Percentiles rank a stretch among this genome's conserved stretches.
phyloP scores from a whole-genome alignment of 1,140 invertebrate genomes.

The Ceratosolen fusciceps region DNA sequence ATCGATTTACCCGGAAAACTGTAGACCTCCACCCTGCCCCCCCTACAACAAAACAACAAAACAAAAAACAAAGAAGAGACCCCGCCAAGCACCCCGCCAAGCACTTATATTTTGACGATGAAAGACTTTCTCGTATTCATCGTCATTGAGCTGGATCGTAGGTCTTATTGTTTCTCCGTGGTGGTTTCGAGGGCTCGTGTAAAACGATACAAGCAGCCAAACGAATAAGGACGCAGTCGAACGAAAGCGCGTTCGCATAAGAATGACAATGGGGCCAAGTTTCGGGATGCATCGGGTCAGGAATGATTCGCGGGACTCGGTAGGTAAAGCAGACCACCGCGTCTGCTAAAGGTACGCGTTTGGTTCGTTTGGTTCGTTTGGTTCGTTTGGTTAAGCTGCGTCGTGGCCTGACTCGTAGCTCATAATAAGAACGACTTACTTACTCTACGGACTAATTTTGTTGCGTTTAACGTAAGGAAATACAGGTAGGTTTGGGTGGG shows the following conservation, averaged over 20 bases:
- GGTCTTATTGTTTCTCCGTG: no score
- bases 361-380: background rate
- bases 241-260: background rate
- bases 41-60: background rate
- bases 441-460: background rate
- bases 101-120: no score
- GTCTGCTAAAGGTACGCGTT: background rate
- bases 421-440: background rate
- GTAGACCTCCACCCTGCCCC: background rate
- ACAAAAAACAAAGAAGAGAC: conserved; percentile 1
- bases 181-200: no score
- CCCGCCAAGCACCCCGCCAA: no score
- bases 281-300: background rate
- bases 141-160: no score
- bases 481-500: no score
- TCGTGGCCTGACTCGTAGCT: background rate
- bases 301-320: background rate
- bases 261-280: background rate
- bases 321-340: background rate
- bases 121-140: no score
- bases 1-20: no score
- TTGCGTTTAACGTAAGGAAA: conserved; percentile 1
- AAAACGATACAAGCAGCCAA: background rate
- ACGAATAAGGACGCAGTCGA: background rate
- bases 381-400: background rate